Evolutionary conservation across 2,797 vertebrate genomes (phyloP).

Genomic region (Microctenopoma steveboyesi): DNA sequence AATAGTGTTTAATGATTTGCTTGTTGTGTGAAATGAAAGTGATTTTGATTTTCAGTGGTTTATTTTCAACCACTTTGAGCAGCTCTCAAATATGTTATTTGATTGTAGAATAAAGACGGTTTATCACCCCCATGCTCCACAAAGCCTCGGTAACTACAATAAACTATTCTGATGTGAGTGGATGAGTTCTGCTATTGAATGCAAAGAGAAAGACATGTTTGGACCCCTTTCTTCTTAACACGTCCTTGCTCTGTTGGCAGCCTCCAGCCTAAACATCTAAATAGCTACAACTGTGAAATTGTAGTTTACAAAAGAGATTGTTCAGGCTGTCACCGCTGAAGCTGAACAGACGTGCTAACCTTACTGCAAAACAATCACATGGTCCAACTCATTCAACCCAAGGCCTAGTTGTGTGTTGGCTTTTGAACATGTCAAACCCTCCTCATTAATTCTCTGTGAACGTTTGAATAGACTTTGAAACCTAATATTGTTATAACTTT

Average conservation of each 20-base stretch:
- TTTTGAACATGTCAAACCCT: not conserved
- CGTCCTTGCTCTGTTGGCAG: not conserved
- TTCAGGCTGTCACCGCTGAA: not conserved
- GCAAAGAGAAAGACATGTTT: not conserved
- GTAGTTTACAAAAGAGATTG: not conserved
- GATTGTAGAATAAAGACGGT: too few relatives aligned
- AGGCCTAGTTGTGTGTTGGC: too few relatives aligned
- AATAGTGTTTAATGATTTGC: too few relatives aligned
- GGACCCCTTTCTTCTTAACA: not conserved
- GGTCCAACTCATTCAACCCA: too few relatives aligned
- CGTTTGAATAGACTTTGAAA: not conserved
- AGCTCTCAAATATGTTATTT: too few relatives aligned
- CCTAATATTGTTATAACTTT: too few relatives aligned
- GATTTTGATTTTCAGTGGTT: too few relatives aligned
- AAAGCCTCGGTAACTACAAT: not conserved
- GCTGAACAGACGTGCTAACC: not conserved
- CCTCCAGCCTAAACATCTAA: not conserved
- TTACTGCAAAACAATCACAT: not conserved
- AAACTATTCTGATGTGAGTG: not conserved
- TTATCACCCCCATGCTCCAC: not conserved
- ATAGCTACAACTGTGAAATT: not conserved
- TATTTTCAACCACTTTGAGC: too few relatives aligned
- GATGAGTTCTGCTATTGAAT: conserved; percentile 1
- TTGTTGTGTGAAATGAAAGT: too few relatives aligned
- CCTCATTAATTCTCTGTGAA: too few relatives aligned